Evolutionary conservation across 37 sponge, comb jelly and placozoan genomes (phyloP), one percentile per base, ranked within the genome.

Genomic region (Agelas oroides): DNA sequence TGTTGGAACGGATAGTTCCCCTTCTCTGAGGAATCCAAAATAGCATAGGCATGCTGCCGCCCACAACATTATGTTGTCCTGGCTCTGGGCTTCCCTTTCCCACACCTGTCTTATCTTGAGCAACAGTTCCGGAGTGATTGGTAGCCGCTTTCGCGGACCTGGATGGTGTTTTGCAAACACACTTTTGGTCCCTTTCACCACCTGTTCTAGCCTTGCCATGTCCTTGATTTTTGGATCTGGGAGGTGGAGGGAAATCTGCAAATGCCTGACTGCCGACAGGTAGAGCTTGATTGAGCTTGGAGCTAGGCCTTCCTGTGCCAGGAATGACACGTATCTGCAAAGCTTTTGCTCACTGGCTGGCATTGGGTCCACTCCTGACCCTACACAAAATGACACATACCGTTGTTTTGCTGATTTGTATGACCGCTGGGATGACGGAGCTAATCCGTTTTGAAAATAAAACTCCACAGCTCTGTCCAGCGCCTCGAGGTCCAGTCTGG

Each of bases 381-480:
- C n/a, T n/a, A n/a, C n/a, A 34, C 80, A 79, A 52, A 79, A 79
- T 13, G 17, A 18, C 19, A 40, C 23, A 53, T 80, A 69, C 20
- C 70, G 56, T 1, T 54, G 30, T 37, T 80, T 52, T 27, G 81
- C 81, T 55, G 81, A 27, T 21, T 27, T 30, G 35, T 80, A 80
- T 19, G 36, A 67, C 17, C 70, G 30, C 25, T 28, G 54, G 0
- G 81, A 38, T 53, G n/a, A 40, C 32, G 81, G 69, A 31, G 81
- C 70, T 53, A 80, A 27, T 14, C 54, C 53, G n/a, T 64, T 39
- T 5, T 54, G 81, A 68, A 68, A 68, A 53, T 68, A 68, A 30
- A 32, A n/a, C 69, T 80, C 81, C 53, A 86, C 79, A 70, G 67
- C 79, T 24, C 25, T 20, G 59, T 79, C 87, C 79, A 86, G 36